A percentile compares a stretch with the other conserved stretches of the same genome.
These are phyloP conservation scores for Sylvilagus bachmani DNA, from an alignment of 2,113 vertebrate genomes.

Conservation along the genomic window DNA sequence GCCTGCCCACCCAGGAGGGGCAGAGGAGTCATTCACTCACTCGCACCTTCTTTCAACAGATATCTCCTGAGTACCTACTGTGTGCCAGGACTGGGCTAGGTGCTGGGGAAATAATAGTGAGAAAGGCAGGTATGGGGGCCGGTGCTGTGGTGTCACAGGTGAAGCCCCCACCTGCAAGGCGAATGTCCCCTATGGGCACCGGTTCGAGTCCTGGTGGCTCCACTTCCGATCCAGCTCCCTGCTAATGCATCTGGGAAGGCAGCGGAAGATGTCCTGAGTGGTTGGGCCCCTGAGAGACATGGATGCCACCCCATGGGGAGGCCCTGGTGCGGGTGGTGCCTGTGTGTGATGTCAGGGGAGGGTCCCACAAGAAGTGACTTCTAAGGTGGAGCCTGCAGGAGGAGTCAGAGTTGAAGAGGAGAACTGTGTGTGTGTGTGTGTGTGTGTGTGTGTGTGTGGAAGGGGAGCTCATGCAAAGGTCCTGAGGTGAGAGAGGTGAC, in stretches of 20 bases:
- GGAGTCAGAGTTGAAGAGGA: not conserved
- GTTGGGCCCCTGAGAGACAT: too few species aligned
- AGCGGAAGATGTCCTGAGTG: too few species aligned
- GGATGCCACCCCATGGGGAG: not conserved
- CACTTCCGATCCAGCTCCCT: too few species aligned
- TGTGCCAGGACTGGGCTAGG: not conserved
- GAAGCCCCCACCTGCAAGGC: too few species aligned
- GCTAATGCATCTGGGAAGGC: too few species aligned
- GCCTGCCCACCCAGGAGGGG: not conserved
- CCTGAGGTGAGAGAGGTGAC: not conserved
- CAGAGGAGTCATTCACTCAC: not conserved
- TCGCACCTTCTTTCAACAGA: not conserved
- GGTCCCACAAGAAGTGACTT: not conserved
- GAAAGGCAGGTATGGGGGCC: not conserved
- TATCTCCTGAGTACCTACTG: not conserved
- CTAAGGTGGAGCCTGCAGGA: not conserved
- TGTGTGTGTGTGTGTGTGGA: too few species aligned
- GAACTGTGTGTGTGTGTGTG: not conserved
- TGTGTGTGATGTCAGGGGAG: not conserved
- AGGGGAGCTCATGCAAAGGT: not conserved
- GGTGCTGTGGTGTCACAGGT: too few species aligned
- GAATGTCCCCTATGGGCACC: too few species aligned
- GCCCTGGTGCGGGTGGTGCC: not conserved
- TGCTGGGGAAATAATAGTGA: not conserved
- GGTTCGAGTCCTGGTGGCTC: too few species aligned